Evolutionary conservation across 2,113 vertebrate species (phyloP).

Genomic region (Aythya baeri): DNA sequence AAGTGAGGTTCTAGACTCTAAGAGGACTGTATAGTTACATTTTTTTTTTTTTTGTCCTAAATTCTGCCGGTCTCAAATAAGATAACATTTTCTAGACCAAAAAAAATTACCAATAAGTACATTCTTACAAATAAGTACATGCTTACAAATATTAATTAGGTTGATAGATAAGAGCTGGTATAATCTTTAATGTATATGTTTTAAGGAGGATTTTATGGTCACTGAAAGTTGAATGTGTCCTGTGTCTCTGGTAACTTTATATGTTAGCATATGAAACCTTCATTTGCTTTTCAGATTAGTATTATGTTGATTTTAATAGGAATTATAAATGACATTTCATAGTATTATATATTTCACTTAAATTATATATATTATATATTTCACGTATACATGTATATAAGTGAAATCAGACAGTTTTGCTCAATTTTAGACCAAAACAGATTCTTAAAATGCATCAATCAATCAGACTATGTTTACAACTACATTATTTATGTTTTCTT

Average conservation of each 20-base stretch:
- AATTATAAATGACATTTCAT: background rate
- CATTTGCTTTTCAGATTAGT: background rate
- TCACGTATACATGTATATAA: too few species aligned
- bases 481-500: background rate
- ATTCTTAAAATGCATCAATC: background rate
- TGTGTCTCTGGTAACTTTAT: background rate
- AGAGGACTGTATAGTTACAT: background rate
- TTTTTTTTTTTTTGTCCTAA: background rate
- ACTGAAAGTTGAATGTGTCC: background rate
- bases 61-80: background rate
- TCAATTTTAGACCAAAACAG: background rate
- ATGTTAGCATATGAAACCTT: background rate
- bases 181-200: background rate
- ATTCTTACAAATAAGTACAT: too few species aligned
- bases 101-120: background rate
- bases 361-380: too few species aligned
- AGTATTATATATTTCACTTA: too few species aligned
- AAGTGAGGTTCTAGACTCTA: background rate
- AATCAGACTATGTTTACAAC: background rate
- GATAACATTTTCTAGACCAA: background rate
- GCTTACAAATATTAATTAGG: background rate
- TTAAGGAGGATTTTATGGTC: background rate
- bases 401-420: background rate
- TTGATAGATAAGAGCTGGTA: background rate
- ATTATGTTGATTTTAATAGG: background rate